phyloP scores from a whole-genome alignment of 92 coral and sea anemone species.

The Actinernus sp. region DNA sequence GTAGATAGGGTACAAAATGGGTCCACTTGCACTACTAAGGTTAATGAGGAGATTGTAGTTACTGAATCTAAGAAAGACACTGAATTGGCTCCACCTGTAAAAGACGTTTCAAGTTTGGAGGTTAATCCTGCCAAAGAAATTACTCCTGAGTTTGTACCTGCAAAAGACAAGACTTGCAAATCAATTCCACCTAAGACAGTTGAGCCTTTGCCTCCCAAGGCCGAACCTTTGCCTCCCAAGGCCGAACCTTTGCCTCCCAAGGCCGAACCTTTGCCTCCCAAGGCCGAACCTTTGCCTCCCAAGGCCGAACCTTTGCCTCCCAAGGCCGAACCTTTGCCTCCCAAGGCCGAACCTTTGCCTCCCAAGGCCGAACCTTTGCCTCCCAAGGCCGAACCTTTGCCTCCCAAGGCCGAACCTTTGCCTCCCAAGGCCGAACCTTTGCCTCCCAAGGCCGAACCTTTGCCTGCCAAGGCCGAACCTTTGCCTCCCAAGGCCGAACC shows the following conservation, averaged over 20 bases:
- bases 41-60: constrained; percentile 14
- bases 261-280: neutral
- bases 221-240: neutral
- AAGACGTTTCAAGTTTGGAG: constrained; percentile 1
- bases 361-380: too few species aligned
- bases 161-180: neutral
- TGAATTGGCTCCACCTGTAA: constrained; percentile 26
- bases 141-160: neutral
- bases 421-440: neutral
- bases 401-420: too few species aligned
- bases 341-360: constrained; percentile 1
- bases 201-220: neutral
- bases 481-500: neutral
- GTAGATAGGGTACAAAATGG: constrained; percentile 26
- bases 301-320: neutral
- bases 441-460: neutral
- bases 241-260: neutral
- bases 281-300: neutral
- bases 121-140: constrained; percentile 4
- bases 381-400: too few species aligned
- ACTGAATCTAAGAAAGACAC: constrained; percentile 7
- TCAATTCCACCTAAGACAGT: neutral
- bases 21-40: constrained; percentile 10
- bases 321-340: neutral
- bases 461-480: neutral